Base-by-base conservation (phyloP, 2,888 invertebrate species). In the Ochropleura plecta region DNA sequence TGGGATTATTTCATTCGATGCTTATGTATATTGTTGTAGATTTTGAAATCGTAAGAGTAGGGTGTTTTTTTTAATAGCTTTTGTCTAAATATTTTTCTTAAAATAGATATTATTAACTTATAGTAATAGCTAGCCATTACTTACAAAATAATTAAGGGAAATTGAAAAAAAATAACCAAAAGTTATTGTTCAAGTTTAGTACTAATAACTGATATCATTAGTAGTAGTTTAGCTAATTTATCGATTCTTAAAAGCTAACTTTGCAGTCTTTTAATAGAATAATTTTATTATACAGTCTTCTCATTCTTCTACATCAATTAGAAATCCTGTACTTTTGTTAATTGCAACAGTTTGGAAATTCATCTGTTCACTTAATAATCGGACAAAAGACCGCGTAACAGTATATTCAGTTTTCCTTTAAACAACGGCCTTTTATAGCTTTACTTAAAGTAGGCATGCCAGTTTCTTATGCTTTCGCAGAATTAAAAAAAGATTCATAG, bases 331-430 rank as follows among this genome's bases (percentile, higher is more conserved):
- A 3, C 30, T 66, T 49, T 40, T 8, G n/a, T n/a, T 49, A 18
- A 18, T 49, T n/a, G 8, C n/a, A 14, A 44, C 14, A 51, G 49
- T 40, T 51, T 8, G 14, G 3, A 51, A 18, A 51, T n/a, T 51
- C n/a, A 51, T n/a, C 12, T 12, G 18, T 49, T 40, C 1, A 30
- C 5, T 3, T 49, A 14, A 48, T 14, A 49, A 14, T 51, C 40
- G 30, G 3, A 30, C 3, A 3, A 30, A 30, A 16, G 14, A 16
- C n/a, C 16, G 14, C 53, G 44, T 42, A 64, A 44, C n/a, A 63
- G 20, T 20, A 60, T 20, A 76, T 20, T 49, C 20, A 14, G 30
- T 44, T 73, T 46, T 18, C 12, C n/a, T 48, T n/a, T 46, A 77
- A 49, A 62, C 42, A 77, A 55, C 6, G 14, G 20, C 20, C 48